Evolutionary conservation across 2,113 vertebrate genomes (phyloP).

Genomic region (Heteronetta atricapilla): DNA sequence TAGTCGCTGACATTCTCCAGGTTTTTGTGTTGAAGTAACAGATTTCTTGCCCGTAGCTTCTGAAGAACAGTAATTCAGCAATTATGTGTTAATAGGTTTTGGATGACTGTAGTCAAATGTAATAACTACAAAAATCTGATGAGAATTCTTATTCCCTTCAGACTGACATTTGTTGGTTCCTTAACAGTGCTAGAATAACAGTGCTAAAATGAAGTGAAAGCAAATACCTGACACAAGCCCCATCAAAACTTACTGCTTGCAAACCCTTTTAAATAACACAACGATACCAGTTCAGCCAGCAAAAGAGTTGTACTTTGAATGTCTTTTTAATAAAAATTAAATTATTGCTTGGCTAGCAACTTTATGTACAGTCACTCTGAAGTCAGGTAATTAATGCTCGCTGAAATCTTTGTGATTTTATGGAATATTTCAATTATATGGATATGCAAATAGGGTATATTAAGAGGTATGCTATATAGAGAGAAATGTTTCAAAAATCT

Average conservation of each 20-base stretch:
- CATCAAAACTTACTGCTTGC: neutral
- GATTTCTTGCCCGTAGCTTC: slow-evolving; percentile 80
- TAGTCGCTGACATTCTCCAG: slow-evolving; percentile 87
- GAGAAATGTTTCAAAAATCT: neutral
- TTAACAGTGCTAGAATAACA: neutral
- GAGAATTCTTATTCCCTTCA: neutral
- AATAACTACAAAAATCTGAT: neutral
- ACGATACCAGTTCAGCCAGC: rapidly evolving
- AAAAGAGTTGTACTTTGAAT: rapidly evolving
- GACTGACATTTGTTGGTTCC: neutral
- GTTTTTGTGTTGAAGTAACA: slow-evolving; percentile 66
- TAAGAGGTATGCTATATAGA: neutral
- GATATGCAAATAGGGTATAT: neutral
- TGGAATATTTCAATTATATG: neutral
- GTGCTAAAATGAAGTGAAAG: neutral
- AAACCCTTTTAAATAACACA: neutral
- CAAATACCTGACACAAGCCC: neutral
- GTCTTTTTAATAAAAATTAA: neutral
- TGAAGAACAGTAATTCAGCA: slow-evolving; percentile 64
- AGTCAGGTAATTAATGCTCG: neutral
- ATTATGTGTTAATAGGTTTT: neutral
- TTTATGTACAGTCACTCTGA: neutral
- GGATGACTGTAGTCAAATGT: neutral
- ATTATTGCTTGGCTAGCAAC: neutral
- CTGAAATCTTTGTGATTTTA: neutral